phyloP scores from a whole-genome alignment of 2,888 invertebrate genomes.

The Arctia plantaginis region DNA sequence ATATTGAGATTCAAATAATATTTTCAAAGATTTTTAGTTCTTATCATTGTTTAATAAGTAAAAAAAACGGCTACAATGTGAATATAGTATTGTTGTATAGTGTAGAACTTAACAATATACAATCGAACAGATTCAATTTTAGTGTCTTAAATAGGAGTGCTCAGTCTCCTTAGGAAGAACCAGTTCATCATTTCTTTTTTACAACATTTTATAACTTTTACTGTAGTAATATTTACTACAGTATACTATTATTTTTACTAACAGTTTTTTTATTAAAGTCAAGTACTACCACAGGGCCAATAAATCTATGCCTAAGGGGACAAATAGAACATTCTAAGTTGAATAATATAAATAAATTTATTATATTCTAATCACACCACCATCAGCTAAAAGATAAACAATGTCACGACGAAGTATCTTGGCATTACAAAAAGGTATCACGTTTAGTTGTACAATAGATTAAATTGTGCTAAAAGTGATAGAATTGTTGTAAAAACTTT shows the following conservation, averaged over 20 bases:
- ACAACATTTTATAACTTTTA: no score
- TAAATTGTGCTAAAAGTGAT: slow-evolving; percentile 42
- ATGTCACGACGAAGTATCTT: slow-evolving; percentile 46
- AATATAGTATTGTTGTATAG: background rate
- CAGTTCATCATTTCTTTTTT: no score
- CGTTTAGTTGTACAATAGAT: slow-evolving; percentile 41
- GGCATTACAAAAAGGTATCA: slow-evolving; percentile 48
- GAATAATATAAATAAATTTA: background rate
- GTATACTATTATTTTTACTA: no score
- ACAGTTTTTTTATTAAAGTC: no score
- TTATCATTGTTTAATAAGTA: background rate
- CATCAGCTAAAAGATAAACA: slow-evolving; percentile 34
- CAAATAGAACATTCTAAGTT: background rate
- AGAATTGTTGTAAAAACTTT: slow-evolving; percentile 55
- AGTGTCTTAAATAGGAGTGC: background rate
- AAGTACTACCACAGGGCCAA: background rate
- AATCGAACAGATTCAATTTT: background rate
- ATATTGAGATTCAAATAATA: background rate
- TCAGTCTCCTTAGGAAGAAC: background rate
- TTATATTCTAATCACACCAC: slow-evolving; percentile 33
- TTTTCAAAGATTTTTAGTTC: background rate
- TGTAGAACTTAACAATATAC: background rate
- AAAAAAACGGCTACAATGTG: background rate
- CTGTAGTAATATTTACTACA: no score
- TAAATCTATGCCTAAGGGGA: background rate